phyloP scores from a whole-genome alignment of 2,113 vertebrate genomes.

The Psophia crepitans region DNA sequence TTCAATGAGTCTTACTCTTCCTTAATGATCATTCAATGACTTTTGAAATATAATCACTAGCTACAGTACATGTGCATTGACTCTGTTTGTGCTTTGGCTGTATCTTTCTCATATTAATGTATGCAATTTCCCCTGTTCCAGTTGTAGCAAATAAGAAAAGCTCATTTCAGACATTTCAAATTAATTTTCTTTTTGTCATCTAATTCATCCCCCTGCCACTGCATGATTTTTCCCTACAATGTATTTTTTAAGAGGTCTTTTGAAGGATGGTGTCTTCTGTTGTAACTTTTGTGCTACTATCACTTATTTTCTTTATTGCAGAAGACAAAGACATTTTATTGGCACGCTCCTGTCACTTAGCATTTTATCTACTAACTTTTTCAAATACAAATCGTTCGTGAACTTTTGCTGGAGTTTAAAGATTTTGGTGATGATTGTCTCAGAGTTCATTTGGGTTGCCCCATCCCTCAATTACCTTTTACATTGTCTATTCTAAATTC shows the following conservation, averaged over 20 bases:
- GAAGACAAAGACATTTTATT: slow-evolving; percentile 56
- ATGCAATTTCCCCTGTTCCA: not conserved
- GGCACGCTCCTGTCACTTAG: slow-evolving; percentile 6
- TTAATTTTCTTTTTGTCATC: slow-evolving; percentile 23
- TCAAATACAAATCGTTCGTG: not conserved
- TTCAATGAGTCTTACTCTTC: not conserved
- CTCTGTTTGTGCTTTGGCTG: not conserved
- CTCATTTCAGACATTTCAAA: slow-evolving; percentile 7
- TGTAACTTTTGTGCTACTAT: slow-evolving; percentile 48
- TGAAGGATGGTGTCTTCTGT: slow-evolving; percentile 48
- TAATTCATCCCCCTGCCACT: slow-evolving; percentile 32
- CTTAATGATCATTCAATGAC: not conserved
- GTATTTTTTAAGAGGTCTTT: slow-evolving; percentile 11
- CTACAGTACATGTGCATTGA: not conserved
- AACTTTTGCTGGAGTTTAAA: slow-evolving; percentile 30
- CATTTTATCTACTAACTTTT: slow-evolving; percentile 44
- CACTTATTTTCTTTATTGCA: slow-evolving; percentile 42
- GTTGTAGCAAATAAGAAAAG: not conserved
- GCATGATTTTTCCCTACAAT: slow-evolving; percentile 14
- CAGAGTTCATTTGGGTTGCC: not conserved
- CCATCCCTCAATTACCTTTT: not conserved
- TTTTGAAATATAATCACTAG: not conserved
- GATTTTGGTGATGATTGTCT: not conserved
- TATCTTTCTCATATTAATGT: not conserved
- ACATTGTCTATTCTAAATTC: not conserved